phyloP scores from a whole-genome alignment of 2,888 invertebrate genomes.

The Patella pellucida region DNA sequence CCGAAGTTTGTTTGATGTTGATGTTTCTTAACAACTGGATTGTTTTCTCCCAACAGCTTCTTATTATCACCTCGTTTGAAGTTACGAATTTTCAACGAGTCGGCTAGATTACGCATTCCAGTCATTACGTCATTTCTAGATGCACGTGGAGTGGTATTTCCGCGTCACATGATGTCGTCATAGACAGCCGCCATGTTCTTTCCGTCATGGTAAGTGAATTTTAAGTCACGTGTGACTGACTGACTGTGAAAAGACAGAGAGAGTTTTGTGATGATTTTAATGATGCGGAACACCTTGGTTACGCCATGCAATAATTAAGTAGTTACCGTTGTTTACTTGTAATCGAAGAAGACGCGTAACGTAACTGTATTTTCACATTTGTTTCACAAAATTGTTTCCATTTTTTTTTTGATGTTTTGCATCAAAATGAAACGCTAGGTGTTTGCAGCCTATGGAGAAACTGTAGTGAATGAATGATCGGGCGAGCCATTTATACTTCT shows the following conservation, averaged over 20 bases:
- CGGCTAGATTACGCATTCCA: not conserved
- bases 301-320: not conserved
- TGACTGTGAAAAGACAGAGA: not conserved
- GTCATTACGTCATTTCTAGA: not conserved
- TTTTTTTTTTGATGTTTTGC: not conserved
- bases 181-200: not conserved
- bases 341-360: not conserved
- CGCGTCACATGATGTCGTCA: not conserved
- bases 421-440: too few species aligned
- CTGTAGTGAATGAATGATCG: too few species aligned
- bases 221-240: not conserved
- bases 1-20: not conserved
- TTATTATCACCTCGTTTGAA: not conserved
- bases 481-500: too few species aligned
- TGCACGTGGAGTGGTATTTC: slow-evolving; percentile 10
- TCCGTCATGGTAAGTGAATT: not conserved
- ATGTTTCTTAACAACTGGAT: not conserved
- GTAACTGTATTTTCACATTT: not conserved
- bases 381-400: not conserved
- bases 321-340: not conserved
- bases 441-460: too few species aligned
- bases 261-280: not conserved
- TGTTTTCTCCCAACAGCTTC: slow-evolving; percentile 1
- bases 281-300: not conserved
- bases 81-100: not conserved